Evolutionary conservation across 1,140 invertebrate genomes (phyloP).

Genomic region (Brachionus koreanus): DNA sequence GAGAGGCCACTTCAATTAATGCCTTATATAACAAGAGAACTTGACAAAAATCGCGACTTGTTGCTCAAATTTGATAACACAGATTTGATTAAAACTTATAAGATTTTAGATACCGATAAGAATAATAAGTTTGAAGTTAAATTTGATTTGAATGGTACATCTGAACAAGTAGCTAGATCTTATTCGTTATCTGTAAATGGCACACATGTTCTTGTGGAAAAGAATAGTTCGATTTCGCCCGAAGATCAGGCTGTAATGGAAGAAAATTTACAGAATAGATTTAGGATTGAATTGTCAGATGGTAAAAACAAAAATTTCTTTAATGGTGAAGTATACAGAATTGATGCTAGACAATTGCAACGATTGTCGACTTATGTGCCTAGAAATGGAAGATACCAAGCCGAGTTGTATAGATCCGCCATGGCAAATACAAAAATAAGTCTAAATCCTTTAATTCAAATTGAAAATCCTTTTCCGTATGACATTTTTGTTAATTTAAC

Average conservation of each 20-base stretch:
- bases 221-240: background rate
- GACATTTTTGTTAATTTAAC: background rate
- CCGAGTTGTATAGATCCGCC: background rate
- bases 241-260: slow-evolving; percentile 2
- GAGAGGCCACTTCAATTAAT: background rate
- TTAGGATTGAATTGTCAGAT: slow-evolving; percentile 16
- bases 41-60: background rate
- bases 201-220: slow-evolving; percentile 14
- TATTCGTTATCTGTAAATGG: background rate
- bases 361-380: background rate
- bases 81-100: slow-evolving; percentile 7
- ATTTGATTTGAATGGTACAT: slow-evolving; percentile 1
- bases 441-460: slow-evolving; percentile 8
- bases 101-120: background rate
- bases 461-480: slow-evolving; percentile 30
- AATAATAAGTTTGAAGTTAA: slow-evolving; percentile 17
- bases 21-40: slow-evolving; percentile 1
- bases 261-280: background rate
- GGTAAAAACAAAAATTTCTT: background rate
- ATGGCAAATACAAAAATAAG: background rate
- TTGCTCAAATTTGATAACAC: background rate
- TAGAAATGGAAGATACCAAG: slow-evolving; percentile 24
- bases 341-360: slow-evolving; percentile 20
- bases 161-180: background rate
- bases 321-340: slow-evolving; percentile 18